Percentiles rank a stretch among this genome's conserved stretches.
These are phyloP conservation scores for Nymphalis urticae DNA, from an alignment of 2,888 invertebrate genomes.

Conservation along the genomic window DNA sequence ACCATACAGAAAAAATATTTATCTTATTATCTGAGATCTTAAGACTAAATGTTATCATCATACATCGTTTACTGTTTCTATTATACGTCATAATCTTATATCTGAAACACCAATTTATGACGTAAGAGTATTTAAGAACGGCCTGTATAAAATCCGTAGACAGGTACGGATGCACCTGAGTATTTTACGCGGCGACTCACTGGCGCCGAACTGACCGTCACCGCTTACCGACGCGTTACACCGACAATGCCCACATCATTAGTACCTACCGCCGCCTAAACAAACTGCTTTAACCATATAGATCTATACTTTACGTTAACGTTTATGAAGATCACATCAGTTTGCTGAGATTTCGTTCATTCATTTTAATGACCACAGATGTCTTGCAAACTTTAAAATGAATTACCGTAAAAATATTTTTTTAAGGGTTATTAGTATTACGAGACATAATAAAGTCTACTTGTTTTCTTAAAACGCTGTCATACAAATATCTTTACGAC, in stretches of 20 bases:
- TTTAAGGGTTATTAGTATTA: no score
- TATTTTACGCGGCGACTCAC: slow-evolving; percentile 84
- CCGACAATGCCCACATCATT: slow-evolving; percentile 34
- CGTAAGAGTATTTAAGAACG: slow-evolving; percentile 43
- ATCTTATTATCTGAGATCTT: no score
- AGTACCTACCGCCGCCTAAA: slow-evolving; percentile 22
- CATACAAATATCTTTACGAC: no score
- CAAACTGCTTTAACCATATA: slow-evolving; percentile 21
- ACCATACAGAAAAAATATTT: no score
- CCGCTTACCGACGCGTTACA: slow-evolving; percentile 35
- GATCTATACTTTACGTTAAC: not conserved
- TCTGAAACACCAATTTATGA: not conserved
- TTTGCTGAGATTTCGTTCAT: not conserved
- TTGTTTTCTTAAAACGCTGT: no score
- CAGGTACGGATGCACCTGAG: slow-evolving; percentile 85
- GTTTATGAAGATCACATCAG: not conserved
- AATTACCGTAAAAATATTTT: no score
- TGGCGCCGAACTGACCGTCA: slow-evolving; percentile 76
- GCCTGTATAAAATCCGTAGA: slow-evolving; percentile 70
- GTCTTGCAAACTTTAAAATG: not conserved
- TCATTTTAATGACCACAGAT: not conserved
- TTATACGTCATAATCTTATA: no score
- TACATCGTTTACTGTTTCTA: no score
- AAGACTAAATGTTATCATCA: no score
- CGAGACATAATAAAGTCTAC: no score